A percentile compares a stretch with the other conserved stretches of the same genome.
These are phyloP conservation scores for Perognathus longimembris DNA, from an alignment of 2,113 vertebrate genomes.

Conservation along the genomic window DNA sequence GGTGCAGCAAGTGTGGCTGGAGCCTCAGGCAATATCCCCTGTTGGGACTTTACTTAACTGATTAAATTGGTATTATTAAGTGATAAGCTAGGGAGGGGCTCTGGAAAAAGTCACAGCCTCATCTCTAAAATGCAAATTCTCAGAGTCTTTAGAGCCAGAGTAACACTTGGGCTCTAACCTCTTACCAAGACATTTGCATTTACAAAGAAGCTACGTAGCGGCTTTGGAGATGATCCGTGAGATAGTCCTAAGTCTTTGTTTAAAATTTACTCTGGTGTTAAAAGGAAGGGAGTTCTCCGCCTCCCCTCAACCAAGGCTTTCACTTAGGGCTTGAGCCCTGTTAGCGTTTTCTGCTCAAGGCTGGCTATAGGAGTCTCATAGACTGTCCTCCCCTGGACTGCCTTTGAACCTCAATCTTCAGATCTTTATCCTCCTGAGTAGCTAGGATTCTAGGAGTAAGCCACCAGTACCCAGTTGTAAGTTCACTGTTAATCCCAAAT, in stretches of 20 bases:
- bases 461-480: no score
- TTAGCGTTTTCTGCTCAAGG: no score
- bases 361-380: no score
- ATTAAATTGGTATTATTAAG: constrained; percentile 48
- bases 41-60: constrained; percentile 53
- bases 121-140: constrained; percentile 10
- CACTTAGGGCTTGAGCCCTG: no score
- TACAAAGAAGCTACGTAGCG: background rate
- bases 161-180: background rate
- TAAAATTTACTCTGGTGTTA: constrained; percentile 11
- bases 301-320: no score
- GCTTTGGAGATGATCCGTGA: constrained; percentile 26
- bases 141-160: background rate
- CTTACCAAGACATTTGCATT: constrained; percentile 27
- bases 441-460: no score
- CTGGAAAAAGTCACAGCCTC: background rate
- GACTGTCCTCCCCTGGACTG: no score
- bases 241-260: constrained; percentile 53
- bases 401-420: no score
- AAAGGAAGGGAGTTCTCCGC: background rate
- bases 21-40: constrained; percentile 43
- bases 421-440: no score
- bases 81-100: background rate
- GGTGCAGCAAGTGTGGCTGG: constrained; percentile 5
- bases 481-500: constrained; percentile 48